phyloP scores from a whole-genome alignment of 2,797 vertebrate genomes.

The Capromys pilorides region DNA sequence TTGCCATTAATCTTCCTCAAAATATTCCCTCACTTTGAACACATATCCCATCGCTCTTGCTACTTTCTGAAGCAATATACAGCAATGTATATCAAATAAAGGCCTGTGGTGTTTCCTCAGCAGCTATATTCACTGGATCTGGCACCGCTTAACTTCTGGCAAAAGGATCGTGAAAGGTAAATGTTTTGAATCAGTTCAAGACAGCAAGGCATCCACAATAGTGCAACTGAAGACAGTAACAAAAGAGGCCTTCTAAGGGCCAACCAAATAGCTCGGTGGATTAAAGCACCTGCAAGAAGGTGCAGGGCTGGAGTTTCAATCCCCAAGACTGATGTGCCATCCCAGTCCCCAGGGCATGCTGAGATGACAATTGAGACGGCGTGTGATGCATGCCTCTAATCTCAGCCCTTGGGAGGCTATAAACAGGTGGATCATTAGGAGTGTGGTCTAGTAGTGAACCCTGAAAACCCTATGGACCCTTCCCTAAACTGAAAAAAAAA shows the following conservation, averaged over 20 bases:
- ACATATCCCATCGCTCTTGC: neutral
- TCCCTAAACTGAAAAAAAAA: too few relatives aligned
- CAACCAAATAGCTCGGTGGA: too few relatives aligned
- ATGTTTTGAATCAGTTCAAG: neutral
- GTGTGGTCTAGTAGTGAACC: too few relatives aligned
- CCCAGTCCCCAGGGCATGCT: too few relatives aligned
- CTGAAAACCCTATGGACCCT: too few relatives aligned
- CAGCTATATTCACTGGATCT: neutral
- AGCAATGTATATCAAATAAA: neutral
- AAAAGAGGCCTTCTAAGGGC: neutral
- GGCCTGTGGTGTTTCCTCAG: neutral
- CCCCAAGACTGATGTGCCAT: too few relatives aligned
- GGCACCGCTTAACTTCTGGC: neutral
- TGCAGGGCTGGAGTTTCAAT: too few relatives aligned
- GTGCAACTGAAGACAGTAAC: neutral
- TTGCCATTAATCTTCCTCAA: neutral
- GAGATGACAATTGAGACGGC: too few relatives aligned
- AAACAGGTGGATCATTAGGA: too few relatives aligned
- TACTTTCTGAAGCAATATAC: neutral
- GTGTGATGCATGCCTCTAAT: too few relatives aligned
- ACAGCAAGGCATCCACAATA: neutral
- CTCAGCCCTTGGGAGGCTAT: too few relatives aligned
- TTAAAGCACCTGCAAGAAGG: too few relatives aligned
- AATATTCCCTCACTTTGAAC: neutral
- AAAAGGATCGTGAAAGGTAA: neutral